Base-by-base conservation (phyloP, 1,140 invertebrate species). In the Apolygus lucorum region DNA sequence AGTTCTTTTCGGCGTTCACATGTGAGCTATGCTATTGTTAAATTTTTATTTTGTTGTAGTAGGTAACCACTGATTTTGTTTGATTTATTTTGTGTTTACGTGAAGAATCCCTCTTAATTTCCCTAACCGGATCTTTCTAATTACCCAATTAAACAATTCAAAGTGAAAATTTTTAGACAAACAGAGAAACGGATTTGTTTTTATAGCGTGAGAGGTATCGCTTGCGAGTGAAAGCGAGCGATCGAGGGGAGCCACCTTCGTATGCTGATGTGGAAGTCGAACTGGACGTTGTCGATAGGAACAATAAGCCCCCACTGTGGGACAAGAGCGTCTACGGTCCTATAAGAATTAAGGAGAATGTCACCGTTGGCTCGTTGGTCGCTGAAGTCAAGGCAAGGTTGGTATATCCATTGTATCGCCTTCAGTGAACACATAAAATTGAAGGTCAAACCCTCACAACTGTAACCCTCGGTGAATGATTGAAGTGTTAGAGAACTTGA, bases 301-400 rank as follows among this genome's bases (percentile, higher is more conserved):
- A 95, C 87, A 95, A 95, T 89, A 95, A 95, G 86, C 93, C 93
- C 80, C 93, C 93, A 81, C 86, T 94, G 80, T 96, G 93, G 93
- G 91, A 95, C 85, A 85, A 86, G 82, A 87, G 84, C 83, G 86
- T 92, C 83, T 96, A 96, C 87, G 92, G 92, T 83, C 92, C 92
- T 84, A 93, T 93, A 85, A 89, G 90, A 87, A 91, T 96, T 86
- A 90, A 90, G 87, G 93, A 96, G 90, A 95, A 95, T 90, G 91
- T 95, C 86, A 93, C 91, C 87, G 91, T 95, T 85, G 92, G 93
- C 88, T 93, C 92, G 83, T 88, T 92, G 87, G 92, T 96, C 86
- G 94, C 91, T 83, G 90, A 92, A 83, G 88, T 95, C 81, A 95
- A 94, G 89, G 93, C 93, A 85, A 94, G 92, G 92, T 95, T 93